phyloP scores from a whole-genome alignment of 2,113 vertebrate species.

The Phrynosoma blainvillii region DNA sequence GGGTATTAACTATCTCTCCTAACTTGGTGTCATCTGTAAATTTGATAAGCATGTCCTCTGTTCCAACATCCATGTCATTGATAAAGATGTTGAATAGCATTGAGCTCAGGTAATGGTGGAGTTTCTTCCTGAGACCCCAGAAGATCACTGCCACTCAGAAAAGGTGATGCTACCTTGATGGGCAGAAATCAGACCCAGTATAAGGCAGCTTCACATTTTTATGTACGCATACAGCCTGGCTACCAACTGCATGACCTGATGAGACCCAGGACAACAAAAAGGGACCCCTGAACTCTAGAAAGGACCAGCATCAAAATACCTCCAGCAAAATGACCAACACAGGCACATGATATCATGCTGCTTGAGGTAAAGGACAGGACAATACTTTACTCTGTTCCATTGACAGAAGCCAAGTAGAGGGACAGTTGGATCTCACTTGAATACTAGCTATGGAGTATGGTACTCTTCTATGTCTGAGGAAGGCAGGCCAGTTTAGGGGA shows the following conservation, averaged over 20 bases:
- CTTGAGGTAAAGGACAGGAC: too few species aligned
- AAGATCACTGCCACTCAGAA: background rate
- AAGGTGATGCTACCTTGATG: background rate
- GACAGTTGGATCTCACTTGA: background rate
- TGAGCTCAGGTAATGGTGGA: background rate
- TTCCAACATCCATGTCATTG: too few species aligned
- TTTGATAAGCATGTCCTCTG: too few species aligned
- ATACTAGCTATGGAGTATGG: background rate
- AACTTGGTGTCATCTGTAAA: too few species aligned
- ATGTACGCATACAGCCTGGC: background rate
- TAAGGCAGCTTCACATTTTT: background rate
- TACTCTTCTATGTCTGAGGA: background rate
- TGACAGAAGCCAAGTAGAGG: background rate
- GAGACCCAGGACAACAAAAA: background rate
- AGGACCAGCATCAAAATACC: background rate
- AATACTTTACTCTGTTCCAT: background rate
- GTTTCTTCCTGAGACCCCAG: background rate
- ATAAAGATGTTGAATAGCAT: too few species aligned
- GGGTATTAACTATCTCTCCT: too few species aligned
- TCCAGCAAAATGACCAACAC: background rate
- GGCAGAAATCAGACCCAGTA: background rate
- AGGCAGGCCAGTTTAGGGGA: background rate
- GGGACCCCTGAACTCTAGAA: background rate
- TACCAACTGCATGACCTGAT: background rate
- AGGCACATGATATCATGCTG: background rate